Conservation (phyloP, 2,888 invertebrate species). For the Phytoseiulus persimilis region DNA sequence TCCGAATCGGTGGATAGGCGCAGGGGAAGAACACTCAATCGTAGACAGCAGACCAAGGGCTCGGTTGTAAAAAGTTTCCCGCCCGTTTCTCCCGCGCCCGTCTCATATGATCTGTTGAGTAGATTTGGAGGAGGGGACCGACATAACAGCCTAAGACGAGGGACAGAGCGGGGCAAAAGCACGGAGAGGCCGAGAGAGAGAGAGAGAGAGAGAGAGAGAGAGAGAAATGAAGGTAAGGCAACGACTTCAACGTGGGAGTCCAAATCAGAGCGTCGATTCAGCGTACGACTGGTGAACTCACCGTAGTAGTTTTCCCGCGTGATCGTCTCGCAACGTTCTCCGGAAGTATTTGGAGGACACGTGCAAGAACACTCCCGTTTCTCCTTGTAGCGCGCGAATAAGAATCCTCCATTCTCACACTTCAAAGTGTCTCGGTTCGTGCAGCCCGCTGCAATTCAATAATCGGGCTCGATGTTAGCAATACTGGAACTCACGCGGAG, state of each 20-base stretch:
- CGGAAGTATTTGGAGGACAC: constrained; percentile 23
- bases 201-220: not conserved
- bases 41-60: no score
- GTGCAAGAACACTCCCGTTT: not conserved
- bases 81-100: no score
- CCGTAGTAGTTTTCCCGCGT: constrained; percentile 23
- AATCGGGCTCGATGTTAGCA: not conserved
- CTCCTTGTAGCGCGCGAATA: constrained; percentile 17
- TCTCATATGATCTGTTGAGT: no score
- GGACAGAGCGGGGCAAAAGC: no score
- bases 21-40: no score
- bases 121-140: no score
- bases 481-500: not conserved
- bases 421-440: not conserved
- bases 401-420: constrained; percentile 19
- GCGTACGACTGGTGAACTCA: not conserved
- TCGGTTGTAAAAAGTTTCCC: no score
- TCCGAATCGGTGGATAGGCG: no score
- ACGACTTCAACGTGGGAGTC: not conserved
- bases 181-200: no score
- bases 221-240: not conserved
- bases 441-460: constrained; percentile 11
- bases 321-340: constrained; percentile 20
- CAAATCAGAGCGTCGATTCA: not conserved
- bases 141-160: no score